phyloP scores from a whole-genome alignment of 2,888 invertebrate species.

The Keiferia lycopersicella region DNA sequence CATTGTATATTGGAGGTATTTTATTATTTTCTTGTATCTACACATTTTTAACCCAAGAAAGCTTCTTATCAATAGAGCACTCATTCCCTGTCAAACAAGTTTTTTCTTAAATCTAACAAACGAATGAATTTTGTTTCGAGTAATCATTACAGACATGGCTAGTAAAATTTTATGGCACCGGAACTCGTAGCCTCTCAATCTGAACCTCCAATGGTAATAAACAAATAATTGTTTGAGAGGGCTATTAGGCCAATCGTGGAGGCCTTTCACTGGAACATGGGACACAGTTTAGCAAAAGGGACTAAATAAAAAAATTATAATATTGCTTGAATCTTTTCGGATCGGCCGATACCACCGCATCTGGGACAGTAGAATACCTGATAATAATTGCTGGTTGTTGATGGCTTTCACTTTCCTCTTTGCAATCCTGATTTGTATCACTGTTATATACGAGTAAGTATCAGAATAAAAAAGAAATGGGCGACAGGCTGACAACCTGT shows the following conservation, averaged over 20 bases:
- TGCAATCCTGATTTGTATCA: no score
- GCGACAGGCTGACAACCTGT: no score
- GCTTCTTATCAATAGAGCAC: neutral
- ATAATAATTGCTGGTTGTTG: no score
- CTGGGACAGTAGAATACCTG: no score
- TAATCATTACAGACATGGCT: slow-evolving; percentile 7
- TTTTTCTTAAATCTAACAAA: slow-evolving; percentile 6
- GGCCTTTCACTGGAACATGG: slow-evolving; percentile 59
- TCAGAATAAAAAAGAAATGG: no score
- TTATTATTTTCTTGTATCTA: neutral
- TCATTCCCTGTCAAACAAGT: neutral
- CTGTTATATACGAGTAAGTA: no score
- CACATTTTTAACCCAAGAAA: neutral
- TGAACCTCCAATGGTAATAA: slow-evolving; percentile 16
- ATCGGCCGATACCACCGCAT: no score
- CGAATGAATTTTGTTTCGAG: slow-evolving; percentile 12
- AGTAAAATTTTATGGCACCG: slow-evolving; percentile 17
- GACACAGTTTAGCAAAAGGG: no score
- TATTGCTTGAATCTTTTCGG: no score
- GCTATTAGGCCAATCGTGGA: slow-evolving; percentile 55
- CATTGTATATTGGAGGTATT: no score
- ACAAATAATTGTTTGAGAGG: slow-evolving; percentile 33
- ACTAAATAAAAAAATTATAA: no score
- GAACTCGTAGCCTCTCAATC: neutral
- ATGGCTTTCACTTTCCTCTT: no score